Percentiles rank a stretch among this genome's conserved stretches.
Conservation (phyloP, 2,113 vertebrate genomes). For the Epinephelus moara region DNA sequence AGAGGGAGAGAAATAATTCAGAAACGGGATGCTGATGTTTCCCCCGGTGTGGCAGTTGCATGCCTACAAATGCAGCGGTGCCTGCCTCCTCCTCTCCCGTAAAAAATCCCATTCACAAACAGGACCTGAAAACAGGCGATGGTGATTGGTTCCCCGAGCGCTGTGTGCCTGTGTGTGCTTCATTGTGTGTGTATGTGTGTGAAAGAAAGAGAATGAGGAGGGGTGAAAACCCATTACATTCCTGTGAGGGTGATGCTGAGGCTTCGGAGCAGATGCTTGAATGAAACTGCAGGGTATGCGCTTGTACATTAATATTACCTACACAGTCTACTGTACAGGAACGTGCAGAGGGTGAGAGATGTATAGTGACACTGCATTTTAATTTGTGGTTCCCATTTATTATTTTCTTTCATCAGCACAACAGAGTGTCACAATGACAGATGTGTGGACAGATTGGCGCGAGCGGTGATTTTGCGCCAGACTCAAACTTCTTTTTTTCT, state of each 20-base stretch:
- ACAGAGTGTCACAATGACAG: conserved; percentile 1
- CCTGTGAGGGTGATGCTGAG: conserved; percentile 41
- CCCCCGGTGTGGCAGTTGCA: conserved; percentile 39
- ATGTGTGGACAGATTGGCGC: conserved; percentile 17
- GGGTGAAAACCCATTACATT: conserved; percentile 28
- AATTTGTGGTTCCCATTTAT: background rate
- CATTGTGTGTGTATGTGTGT: conserved; percentile 30
- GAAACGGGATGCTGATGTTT: conserved; percentile 31
- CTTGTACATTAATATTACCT: conserved; percentile 17
- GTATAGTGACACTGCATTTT: background rate
- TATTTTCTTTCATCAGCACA: background rate
- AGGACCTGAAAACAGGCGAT: conserved; percentile 65
- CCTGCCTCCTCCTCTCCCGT: conserved; percentile 64
- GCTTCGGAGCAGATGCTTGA: conserved; percentile 38
- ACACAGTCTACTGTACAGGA: background rate
- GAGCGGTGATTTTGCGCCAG: conserved; percentile 27
- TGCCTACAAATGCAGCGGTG: conserved; percentile 55
- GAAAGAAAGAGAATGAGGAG: conserved; percentile 13
- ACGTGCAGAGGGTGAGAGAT: conserved; percentile 23
- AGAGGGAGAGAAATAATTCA: conserved; percentile 19
- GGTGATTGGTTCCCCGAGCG: conserved; percentile 73
- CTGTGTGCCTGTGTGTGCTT: conserved; percentile 58
- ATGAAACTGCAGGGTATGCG: conserved; percentile 50
- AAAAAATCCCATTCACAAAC: conserved; percentile 82
- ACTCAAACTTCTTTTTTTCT: conserved; percentile 15